These are phyloP conservation scores for Albula glossodonta DNA, from an alignment of 2,113 vertebrate genomes.

Conservation along the genomic window DNA sequence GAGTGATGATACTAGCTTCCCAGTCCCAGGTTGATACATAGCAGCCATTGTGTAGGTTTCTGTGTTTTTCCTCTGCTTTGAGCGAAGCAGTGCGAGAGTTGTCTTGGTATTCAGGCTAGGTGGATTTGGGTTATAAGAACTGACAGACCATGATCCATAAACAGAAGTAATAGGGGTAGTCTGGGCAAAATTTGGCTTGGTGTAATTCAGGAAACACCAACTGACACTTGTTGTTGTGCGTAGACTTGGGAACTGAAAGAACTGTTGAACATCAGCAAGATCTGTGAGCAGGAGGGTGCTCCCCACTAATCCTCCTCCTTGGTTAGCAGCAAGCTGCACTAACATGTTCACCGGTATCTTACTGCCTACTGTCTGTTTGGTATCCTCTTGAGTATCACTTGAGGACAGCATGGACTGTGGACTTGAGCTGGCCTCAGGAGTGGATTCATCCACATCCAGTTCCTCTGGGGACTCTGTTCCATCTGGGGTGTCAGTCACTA, in stretches of 20 bases:
- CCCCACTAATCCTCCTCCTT: constrained; percentile 65
- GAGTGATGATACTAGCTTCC: constrained; percentile 95
- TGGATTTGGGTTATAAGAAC: constrained; percentile 94
- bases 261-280: constrained; percentile 80
- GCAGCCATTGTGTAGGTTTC: constrained; percentile 86
- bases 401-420: constrained; percentile 76
- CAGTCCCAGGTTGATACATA: constrained; percentile 83
- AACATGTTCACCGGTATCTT: constrained; percentile 80
- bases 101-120: constrained; percentile 92
- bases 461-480: constrained; percentile 86
- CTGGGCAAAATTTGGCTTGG: constrained; percentile 84
- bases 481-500: constrained; percentile 77
- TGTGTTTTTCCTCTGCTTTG: constrained; percentile 83
- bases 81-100: constrained; percentile 87
- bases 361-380: constrained; percentile 57
- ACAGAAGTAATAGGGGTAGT: constrained; percentile 81
- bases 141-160: constrained; percentile 93
- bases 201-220: constrained; percentile 98
- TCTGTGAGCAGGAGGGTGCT: constrained; percentile 80
- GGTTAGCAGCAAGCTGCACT: constrained; percentile 76
- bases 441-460: constrained; percentile 82
- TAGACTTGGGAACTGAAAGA: constrained; percentile 90
- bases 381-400: constrained; percentile 69
- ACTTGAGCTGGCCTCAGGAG: constrained; percentile 77
- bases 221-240: constrained; percentile 90